A percentile compares a stretch with the other conserved stretches of the same genome.
Evolutionary conservation across 2,113 vertebrate species (phyloP).

Genomic region (Ondatra zibethicus): DNA sequence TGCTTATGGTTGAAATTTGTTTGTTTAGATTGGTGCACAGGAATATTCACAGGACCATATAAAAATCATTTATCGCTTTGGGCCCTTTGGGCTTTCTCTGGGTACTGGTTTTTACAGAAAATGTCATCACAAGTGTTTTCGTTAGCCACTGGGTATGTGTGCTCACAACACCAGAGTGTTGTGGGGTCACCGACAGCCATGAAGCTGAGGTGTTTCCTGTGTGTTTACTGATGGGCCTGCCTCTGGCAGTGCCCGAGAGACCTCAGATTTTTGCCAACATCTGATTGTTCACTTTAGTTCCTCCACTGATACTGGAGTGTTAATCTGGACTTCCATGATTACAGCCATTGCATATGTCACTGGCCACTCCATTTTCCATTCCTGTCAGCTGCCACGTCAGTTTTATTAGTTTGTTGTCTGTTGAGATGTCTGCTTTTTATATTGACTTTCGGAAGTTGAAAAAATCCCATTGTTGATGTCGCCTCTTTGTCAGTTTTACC

Average conservation of each 20-base stretch:
- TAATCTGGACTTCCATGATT: neutral
- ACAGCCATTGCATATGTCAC: neutral
- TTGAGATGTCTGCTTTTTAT: neutral
- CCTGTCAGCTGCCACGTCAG: neutral
- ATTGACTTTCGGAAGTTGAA: neutral
- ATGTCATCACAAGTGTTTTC: neutral
- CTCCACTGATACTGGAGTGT: no score
- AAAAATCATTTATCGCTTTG: neutral
- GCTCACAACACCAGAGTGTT: neutral
- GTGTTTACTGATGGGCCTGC: neutral
- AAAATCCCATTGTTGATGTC: neutral
- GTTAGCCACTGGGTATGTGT: fast-evolving
- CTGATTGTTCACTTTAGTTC: neutral
- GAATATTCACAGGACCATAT: neutral
- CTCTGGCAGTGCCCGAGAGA: neutral
- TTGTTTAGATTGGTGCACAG: neutral
- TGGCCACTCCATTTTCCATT: neutral
- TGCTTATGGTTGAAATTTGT: neutral
- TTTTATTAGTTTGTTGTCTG: neutral
- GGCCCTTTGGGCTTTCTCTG: neutral
- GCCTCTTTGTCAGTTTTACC: neutral
- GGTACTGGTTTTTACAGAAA: neutral
- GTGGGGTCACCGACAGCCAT: neutral
- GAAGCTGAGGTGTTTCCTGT: neutral
- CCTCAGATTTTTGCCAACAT: neutral